Percentiles rank a stretch among this genome's conserved stretches.
phyloP scores from a whole-genome alignment of 2,888 invertebrate genomes.

The Pemphredon lugubris region DNA sequence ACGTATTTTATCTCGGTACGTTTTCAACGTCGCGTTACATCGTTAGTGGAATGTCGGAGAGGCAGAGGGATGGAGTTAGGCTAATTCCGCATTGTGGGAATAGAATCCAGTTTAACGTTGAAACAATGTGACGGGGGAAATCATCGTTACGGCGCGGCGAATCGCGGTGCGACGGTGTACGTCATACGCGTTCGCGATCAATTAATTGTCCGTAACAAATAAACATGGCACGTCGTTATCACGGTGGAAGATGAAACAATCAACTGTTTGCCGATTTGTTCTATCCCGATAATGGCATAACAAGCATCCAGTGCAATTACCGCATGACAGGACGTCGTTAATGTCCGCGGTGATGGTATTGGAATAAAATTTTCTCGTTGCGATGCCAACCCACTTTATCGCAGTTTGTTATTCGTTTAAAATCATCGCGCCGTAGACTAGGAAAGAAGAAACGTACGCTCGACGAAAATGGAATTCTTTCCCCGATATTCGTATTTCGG shows the following conservation, averaged over 20 bases:
- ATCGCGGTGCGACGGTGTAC: too few relatives aligned
- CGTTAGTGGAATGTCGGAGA: too few relatives aligned
- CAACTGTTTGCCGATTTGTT: conserved; percentile 4
- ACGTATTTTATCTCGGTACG: too few relatives aligned
- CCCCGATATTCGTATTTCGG: too few relatives aligned
- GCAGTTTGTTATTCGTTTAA: neutral
- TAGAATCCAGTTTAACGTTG: neutral
- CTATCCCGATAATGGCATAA: neutral
- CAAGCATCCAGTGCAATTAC: neutral
- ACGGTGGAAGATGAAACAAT: neutral
- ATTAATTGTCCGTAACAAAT: neutral
- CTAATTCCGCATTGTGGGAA: too few relatives aligned
- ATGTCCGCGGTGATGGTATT: neutral
- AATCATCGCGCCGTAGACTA: neutral
- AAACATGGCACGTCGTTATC: neutral
- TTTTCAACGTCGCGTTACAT: too few relatives aligned
- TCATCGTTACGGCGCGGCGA: too few relatives aligned
- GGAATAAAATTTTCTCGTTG: neutral
- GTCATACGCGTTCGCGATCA: too few relatives aligned
- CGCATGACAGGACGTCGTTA: neutral
- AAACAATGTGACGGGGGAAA: neutral
- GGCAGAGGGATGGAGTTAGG: too few relatives aligned
- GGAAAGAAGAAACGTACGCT: too few relatives aligned
- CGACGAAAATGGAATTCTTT: too few relatives aligned
- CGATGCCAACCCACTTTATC: neutral